phyloP scores from a whole-genome alignment of 2,888 invertebrate species.

The Caenorhabditis macrosperma region DNA sequence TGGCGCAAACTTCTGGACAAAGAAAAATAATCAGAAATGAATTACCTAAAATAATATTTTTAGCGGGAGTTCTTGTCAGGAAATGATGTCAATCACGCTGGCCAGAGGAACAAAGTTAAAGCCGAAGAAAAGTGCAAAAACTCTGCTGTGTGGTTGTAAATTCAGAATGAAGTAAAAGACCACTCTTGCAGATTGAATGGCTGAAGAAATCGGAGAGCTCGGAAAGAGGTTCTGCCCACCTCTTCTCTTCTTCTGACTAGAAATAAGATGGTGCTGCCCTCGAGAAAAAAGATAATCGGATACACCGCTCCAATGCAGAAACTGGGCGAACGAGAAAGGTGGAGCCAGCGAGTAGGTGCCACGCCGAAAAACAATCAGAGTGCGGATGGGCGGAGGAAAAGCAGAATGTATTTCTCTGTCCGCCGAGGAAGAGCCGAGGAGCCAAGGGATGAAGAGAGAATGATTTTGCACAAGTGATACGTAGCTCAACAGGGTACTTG shows the following conservation, averaged over 20 bases:
- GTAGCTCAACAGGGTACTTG: too few relatives aligned
- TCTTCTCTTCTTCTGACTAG: neutral
- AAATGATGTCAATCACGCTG: too few relatives aligned
- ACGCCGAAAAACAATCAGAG: neutral
- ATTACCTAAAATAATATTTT: neutral
- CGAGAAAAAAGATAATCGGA: conserved; percentile 19
- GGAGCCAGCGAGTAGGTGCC: neutral
- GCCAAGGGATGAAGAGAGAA: neutral
- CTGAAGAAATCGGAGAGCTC: conserved; percentile 15
- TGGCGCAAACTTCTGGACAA: neutral
- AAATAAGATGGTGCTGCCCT: neutral
- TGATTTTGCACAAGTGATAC: too few relatives aligned
- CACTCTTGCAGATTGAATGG: conserved; percentile 46
- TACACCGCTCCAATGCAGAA: conserved; percentile 11
- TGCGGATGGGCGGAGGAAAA: neutral
- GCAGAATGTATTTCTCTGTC: neutral
- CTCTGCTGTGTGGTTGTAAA: too few relatives aligned
- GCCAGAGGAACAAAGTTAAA: too few relatives aligned
- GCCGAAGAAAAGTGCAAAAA: too few relatives aligned
- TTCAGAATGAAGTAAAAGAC: neutral
- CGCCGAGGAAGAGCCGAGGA: too few relatives aligned
- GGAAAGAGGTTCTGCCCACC: conserved; percentile 9
- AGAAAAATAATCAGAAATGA: neutral
- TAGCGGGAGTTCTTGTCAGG: too few relatives aligned
- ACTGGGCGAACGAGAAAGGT: neutral